phyloP scores from a whole-genome alignment of 2,888 invertebrate species.

The Diabrotica balteata region DNA sequence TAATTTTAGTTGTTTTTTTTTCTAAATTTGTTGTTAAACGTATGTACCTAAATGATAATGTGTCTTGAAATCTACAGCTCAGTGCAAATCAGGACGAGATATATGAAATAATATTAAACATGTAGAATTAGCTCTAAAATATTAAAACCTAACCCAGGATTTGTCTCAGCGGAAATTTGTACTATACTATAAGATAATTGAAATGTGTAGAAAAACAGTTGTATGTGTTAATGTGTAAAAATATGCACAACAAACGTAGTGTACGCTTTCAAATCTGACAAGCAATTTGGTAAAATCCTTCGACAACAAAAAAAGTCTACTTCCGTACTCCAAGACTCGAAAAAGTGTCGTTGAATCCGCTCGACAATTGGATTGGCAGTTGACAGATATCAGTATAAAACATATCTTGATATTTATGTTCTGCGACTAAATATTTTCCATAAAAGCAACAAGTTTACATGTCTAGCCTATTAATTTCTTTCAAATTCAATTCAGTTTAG shows the following conservation, averaged over 20 bases:
- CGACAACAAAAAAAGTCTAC: no score
- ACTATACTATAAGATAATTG: slow-evolving; percentile 33
- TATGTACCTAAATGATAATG: slow-evolving; percentile 57
- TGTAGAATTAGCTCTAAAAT: slow-evolving; percentile 33
- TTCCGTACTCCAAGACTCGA: no score
- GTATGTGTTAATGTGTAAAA: slow-evolving; percentile 35
- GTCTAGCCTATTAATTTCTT: no score
- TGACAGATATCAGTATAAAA: no score
- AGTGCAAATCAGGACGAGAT: slow-evolving; percentile 53
- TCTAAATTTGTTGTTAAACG: slow-evolving; percentile 51
- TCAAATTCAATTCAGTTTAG: no score
- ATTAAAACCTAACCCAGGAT: slow-evolving; percentile 46
- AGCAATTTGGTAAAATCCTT: not conserved
- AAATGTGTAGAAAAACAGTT: slow-evolving; percentile 35
- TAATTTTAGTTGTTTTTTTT: slow-evolving; percentile 42
- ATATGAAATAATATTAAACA: slow-evolving; percentile 36
- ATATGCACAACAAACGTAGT: slow-evolving; percentile 38
- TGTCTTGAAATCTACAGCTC: slow-evolving; percentile 53
- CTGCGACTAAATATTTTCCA: no score
- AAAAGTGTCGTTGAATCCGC: no score
- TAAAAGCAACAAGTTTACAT: no score
- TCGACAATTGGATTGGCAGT: no score
- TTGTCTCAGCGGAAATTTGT: slow-evolving; percentile 49
- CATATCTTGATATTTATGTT: no score
- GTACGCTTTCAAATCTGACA: slow-evolving; percentile 24